A percentile compares a stretch with the other conserved stretches of the same genome.
Evolutionary conservation across 1,140 invertebrate genomes (phyloP).

Genomic region (Dryas iulia): DNA sequence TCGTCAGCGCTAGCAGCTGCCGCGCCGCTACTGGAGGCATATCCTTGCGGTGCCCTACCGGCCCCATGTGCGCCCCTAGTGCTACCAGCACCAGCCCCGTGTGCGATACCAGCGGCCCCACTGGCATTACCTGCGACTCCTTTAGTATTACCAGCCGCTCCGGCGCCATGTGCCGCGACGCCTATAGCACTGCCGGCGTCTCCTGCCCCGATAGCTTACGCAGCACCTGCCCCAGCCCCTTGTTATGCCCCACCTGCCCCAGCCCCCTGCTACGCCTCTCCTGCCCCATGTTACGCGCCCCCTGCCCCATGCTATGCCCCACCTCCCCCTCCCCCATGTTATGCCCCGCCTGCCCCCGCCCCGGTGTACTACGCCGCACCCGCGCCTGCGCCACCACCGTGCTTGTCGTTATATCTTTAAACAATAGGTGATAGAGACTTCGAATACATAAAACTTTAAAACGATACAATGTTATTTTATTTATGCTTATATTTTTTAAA

Average conservation of each 20-base stretch:
- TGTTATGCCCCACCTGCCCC: not conserved
- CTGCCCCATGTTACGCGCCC: constrained; percentile 9
- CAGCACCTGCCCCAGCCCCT: not conserved
- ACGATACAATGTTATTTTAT: not conserved
- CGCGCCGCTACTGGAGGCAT: constrained; percentile 40
- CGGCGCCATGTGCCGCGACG: constrained; percentile 16
- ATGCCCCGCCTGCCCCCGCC: not conserved
- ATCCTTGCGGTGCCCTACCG: constrained; percentile 4
- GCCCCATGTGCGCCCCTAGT: not conserved
- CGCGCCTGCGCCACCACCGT: constrained; percentile 7
- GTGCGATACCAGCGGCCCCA: not conserved
- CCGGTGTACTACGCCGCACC: not conserved
- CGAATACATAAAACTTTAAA: not conserved
- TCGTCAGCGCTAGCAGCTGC: constrained; percentile 43
- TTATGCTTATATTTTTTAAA: not conserved
- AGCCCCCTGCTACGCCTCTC: not conserved
- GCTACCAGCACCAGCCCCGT: not conserved
- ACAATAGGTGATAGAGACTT: not conserved
- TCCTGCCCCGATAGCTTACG: not conserved
- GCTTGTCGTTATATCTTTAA: constrained; percentile 3
- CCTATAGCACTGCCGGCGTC: constrained; percentile 19
- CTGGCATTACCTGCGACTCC: not conserved
- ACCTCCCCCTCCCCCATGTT: constrained; percentile 10
- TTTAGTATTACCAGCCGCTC: not conserved
- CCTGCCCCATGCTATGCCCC: not conserved